Conservation (phyloP, 2,797 vertebrate genomes). For the Scleropages formosus region DNA sequence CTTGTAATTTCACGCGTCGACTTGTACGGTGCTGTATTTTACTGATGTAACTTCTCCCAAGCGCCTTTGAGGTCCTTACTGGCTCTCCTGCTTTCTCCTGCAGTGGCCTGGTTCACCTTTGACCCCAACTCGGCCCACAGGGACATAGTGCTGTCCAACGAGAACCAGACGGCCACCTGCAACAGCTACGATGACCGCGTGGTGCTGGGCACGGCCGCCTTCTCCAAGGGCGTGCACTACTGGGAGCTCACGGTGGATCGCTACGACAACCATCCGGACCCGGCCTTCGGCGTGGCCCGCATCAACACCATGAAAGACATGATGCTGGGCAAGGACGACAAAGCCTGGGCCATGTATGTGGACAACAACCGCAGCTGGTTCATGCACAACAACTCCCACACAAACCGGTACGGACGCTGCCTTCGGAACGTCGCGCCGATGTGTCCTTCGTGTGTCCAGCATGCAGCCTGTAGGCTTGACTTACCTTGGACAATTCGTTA, state of each 20-base stretch:
- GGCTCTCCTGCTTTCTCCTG: background rate
- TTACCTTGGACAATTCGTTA: no score
- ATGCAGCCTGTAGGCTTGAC: no score
- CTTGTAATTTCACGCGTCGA: background rate
- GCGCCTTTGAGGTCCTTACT: background rate
- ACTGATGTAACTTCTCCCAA: background rate
- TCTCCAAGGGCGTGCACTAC: conserved; percentile 94
- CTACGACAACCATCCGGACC: conserved; percentile 96
- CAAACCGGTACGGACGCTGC: conserved; percentile 72
- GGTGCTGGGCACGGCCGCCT: conserved; percentile 90
- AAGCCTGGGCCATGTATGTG: conserved; percentile 95
- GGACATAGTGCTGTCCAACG: conserved; percentile 90
- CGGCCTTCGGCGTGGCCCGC: conserved; percentile 91
- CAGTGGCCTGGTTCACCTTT: conserved; percentile 98
- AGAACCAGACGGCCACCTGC: conserved; percentile 91
- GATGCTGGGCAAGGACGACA: conserved; percentile 92
- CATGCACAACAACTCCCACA: conserved; percentile 89
- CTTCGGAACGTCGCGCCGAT: no score
- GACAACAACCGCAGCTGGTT: conserved; percentile 91
- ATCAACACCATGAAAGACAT: conserved; percentile 91
- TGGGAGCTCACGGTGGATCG: conserved; percentile 93
- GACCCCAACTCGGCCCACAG: conserved; percentile 90
- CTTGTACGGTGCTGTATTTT: background rate
- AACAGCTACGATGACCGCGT: conserved; percentile 97
- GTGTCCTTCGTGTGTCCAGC: no score